phyloP scores from a whole-genome alignment of 2,888 invertebrate species.

The Macaria liturata region DNA sequence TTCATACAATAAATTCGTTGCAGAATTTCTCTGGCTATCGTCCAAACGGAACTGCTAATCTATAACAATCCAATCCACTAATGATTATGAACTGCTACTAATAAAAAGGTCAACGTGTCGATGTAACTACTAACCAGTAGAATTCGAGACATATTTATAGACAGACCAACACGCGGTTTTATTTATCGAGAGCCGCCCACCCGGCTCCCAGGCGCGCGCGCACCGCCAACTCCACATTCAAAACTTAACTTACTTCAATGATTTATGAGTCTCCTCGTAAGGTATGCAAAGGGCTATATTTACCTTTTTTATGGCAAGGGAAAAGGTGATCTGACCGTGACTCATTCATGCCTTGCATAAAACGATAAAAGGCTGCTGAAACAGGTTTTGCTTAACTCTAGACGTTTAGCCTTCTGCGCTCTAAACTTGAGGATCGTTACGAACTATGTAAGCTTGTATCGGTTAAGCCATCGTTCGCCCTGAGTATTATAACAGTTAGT shows the following conservation, averaged over 20 bases:
- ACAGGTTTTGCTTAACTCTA: slow-evolving; percentile 15
- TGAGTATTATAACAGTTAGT: slow-evolving; percentile 21
- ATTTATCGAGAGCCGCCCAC: slow-evolving; percentile 61
- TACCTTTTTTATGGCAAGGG: slow-evolving; percentile 24
- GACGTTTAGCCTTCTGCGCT: slow-evolving; percentile 1
- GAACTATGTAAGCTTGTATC: background rate
- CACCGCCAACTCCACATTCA: slow-evolving; percentile 36
- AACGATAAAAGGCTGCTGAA: slow-evolving; percentile 13
- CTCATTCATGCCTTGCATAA: slow-evolving; percentile 17
- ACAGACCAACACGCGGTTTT: slow-evolving; percentile 70
- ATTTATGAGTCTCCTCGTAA: slow-evolving; percentile 39
- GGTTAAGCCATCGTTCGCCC: too few relatives aligned
- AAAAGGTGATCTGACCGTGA: slow-evolving; percentile 23
- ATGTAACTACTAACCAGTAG: slow-evolving; percentile 49
- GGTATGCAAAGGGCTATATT: slow-evolving; percentile 21
- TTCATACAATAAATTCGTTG: too few relatives aligned
- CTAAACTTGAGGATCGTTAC: slow-evolving; percentile 2
- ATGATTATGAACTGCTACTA: slow-evolving; percentile 48
- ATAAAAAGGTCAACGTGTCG: slow-evolving; percentile 64
- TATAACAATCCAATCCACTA: slow-evolving; percentile 20
- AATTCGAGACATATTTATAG: slow-evolving; percentile 66
- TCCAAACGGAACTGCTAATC: too few relatives aligned
- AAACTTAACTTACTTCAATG: slow-evolving; percentile 44
- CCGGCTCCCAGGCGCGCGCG: slow-evolving; percentile 36
- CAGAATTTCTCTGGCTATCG: too few relatives aligned